These are phyloP conservation scores for Porites lobata DNA, from an alignment of 92 coral and sea anemone species.

Conservation along the genomic window DNA sequence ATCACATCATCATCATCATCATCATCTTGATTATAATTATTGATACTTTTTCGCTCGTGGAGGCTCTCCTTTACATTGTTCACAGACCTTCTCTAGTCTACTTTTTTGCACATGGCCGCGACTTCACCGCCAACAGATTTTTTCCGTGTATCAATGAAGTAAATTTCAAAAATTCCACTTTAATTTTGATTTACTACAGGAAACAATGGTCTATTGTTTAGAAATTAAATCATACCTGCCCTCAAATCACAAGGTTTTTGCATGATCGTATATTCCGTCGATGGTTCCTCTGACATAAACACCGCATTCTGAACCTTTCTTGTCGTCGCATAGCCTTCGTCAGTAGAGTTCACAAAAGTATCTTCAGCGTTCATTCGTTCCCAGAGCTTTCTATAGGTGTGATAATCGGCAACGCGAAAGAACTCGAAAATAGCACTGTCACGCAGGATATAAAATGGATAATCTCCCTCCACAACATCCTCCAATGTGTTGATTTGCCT, in stretches of 20 bases:
- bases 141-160: too few species aligned
- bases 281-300: conserved; percentile 82
- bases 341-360: conserved; percentile 69
- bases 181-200: too few species aligned
- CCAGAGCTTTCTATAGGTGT: conserved; percentile 75
- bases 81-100: too few species aligned
- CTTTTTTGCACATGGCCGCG: too few species aligned
- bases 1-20: too few species aligned
- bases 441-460: conserved; percentile 72
- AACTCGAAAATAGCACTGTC: conserved; percentile 71
- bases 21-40: too few species aligned
- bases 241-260: conserved; percentile 84
- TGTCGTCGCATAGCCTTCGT: conserved; percentile 64
- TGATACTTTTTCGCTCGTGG: too few species aligned
- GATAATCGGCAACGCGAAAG: conserved; percentile 63
- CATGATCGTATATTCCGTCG: conserved; percentile 70
- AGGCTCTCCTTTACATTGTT: too few species aligned
- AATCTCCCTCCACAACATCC: conserved; percentile 76
- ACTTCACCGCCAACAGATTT: too few species aligned
- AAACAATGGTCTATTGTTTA: too few species aligned
- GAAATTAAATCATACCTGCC: conserved; percentile 47
- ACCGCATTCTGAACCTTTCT: conserved; percentile 69
- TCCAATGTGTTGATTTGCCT: conserved; percentile 76
- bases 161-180: too few species aligned
- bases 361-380: conserved; percentile 63